Evolutionary conservation across 1,140 invertebrate species (phyloP).

Genomic region (Lanistes nyassanus): DNA sequence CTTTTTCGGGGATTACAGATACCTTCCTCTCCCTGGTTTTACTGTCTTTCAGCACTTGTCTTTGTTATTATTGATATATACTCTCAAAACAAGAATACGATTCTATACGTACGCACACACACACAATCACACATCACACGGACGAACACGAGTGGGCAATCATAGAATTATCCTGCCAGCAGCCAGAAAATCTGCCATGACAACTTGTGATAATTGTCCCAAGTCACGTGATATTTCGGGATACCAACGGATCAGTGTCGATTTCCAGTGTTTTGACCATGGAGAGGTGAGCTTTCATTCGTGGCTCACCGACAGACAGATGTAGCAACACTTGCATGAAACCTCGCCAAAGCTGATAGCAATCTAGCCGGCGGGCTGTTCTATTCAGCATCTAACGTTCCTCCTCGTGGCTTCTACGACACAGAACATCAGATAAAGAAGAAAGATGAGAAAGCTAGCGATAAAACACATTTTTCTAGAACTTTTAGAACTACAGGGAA

Average conservation of each 20-base stretch:
- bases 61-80: not conserved
- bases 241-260: not conserved
- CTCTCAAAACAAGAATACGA: not conserved
- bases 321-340: not conserved
- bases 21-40: too few relatives aligned
- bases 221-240: not conserved
- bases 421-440: too few relatives aligned
- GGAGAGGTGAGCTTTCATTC: not conserved
- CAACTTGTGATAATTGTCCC: not conserved
- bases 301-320: not conserved
- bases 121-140: slow-evolving; percentile 9
- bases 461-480: not conserved
- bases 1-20: too few relatives aligned
- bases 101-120: slow-evolving; percentile 10
- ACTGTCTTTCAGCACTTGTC: too few relatives aligned
- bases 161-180: not conserved
- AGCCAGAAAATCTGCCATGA: too few relatives aligned
- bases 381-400: not conserved
- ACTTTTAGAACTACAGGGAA: not conserved
- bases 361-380: not conserved
- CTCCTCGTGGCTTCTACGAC: too few relatives aligned
- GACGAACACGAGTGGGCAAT: not conserved
- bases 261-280: not conserved
- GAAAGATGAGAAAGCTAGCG: too few relatives aligned
- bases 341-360: not conserved